Evolutionary conservation across 2,888 invertebrate species (phyloP).

Genomic region (Lasioglossum zephyrum): DNA sequence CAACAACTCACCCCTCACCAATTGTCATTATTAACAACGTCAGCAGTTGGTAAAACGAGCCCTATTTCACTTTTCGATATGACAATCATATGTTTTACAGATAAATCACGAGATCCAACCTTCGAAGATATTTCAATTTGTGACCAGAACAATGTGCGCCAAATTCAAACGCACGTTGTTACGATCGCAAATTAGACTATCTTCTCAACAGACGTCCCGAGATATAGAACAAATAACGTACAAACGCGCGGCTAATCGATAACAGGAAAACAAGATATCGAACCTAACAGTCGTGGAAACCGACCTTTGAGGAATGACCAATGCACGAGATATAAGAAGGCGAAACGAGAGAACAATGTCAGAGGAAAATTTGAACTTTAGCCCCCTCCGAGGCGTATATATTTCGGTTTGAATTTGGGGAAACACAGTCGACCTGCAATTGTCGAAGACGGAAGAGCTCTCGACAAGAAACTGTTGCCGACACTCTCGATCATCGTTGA

Average conservation of each 20-base stretch:
- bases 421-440: constrained; percentile 32
- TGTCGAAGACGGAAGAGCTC: constrained; percentile 21
- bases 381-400: constrained; percentile 42
- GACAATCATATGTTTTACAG: background rate
- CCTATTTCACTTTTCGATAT: background rate
- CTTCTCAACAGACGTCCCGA: constrained; percentile 42
- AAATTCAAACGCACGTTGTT: constrained; percentile 80
- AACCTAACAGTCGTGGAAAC: background rate
- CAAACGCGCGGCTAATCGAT: background rate
- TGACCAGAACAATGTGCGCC: constrained; percentile 85
- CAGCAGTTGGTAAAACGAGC: background rate
- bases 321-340: constrained; percentile 31
- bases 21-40: background rate
- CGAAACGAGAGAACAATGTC: background rate
- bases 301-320: background rate
- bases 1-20: background rate
- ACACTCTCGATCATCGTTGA: constrained; percentile 32
- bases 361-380: constrained; percentile 60
- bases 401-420: constrained; percentile 29
- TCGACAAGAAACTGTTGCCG: constrained; percentile 22
- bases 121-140: constrained; percentile 82
- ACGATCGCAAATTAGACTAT: constrained; percentile 78
- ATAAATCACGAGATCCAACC: background rate
- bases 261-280: background rate
- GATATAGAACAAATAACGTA: background rate